Conservation (phyloP, 1,140 invertebrate species). For the Sminthurinus signatus region DNA sequence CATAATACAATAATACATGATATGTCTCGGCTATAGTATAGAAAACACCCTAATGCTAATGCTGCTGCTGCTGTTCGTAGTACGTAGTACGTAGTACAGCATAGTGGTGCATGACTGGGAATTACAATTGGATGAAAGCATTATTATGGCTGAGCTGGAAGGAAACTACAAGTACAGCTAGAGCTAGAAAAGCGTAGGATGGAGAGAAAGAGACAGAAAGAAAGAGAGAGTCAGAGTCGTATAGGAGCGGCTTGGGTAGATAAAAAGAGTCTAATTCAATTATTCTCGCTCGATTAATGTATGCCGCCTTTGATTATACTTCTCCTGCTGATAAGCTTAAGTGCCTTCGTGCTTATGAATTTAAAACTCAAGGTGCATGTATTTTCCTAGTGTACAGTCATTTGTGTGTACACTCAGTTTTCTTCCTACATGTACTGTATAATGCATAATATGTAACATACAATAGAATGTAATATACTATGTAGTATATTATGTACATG, state of each 20-base stretch:
- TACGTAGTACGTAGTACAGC: neutral
- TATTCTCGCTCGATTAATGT: conserved; percentile 20
- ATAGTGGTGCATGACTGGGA: neutral
- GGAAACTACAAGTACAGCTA: neutral
- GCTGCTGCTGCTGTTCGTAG: too few species aligned
- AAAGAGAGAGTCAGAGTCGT: neutral
- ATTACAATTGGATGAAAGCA: neutral
- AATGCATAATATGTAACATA: too few species aligned
- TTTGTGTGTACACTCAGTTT: too few species aligned
- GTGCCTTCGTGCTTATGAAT: conserved; percentile 14
- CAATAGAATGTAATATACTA: too few species aligned
- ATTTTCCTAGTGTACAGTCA: too few species aligned
- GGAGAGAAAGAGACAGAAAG: conserved; percentile 1
- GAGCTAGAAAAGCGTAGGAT: neutral
- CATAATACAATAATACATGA: too few species aligned
- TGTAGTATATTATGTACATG: too few species aligned
- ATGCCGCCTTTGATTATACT: conserved; percentile 15
- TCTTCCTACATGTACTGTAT: too few species aligned
- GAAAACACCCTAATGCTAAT: too few species aligned
- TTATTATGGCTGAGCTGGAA: neutral
- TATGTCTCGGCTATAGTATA: too few species aligned
- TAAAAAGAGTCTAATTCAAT: conserved; percentile 19
- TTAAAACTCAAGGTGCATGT: neutral
- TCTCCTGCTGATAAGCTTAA: conserved; percentile 18
- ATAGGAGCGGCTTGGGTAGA: neutral